phyloP scores from a whole-genome alignment of 2,797 vertebrate genomes.

The Astyanax mexicanus region DNA sequence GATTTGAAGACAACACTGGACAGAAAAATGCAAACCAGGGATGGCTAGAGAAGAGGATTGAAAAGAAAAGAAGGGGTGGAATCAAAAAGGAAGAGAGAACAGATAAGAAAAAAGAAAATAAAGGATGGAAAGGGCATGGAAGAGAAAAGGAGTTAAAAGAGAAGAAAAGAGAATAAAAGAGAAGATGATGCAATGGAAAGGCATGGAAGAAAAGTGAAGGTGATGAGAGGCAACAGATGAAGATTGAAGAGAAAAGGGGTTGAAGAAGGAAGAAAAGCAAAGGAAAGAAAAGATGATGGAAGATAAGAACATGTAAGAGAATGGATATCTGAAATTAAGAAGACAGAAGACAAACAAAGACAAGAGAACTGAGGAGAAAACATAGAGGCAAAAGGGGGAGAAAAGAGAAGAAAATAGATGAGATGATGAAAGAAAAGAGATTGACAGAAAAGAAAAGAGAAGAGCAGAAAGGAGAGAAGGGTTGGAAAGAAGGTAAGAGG shows the following conservation, averaged over 20 bases:
- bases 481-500: not conserved
- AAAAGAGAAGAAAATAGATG: not conserved
- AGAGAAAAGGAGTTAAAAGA: too few species aligned
- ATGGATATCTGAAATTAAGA: too few species aligned
- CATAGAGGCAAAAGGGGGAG: not conserved
- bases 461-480: not conserved
- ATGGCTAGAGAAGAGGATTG: too few species aligned
- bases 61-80: not conserved
- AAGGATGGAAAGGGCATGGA: too few species aligned
- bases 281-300: not conserved
- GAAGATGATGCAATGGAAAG: not conserved
- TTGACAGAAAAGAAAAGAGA: not conserved
- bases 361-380: not conserved
- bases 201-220: too few species aligned
- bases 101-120: not conserved
- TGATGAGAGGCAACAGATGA: not conserved
- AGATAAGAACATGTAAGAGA: not conserved
- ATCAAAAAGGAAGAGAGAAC: too few species aligned
- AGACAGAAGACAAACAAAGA: not conserved
- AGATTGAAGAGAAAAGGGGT: not conserved
- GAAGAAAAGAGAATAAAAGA: not conserved
- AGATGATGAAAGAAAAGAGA: not conserved
- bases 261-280: too few species aligned
- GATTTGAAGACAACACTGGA: too few species aligned
- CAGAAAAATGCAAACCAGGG: not conserved